Percentiles rank a stretch among this genome's conserved stretches.
Conservation (phyloP, 2,797 vertebrate species). For the Agapornis canus region DNA sequence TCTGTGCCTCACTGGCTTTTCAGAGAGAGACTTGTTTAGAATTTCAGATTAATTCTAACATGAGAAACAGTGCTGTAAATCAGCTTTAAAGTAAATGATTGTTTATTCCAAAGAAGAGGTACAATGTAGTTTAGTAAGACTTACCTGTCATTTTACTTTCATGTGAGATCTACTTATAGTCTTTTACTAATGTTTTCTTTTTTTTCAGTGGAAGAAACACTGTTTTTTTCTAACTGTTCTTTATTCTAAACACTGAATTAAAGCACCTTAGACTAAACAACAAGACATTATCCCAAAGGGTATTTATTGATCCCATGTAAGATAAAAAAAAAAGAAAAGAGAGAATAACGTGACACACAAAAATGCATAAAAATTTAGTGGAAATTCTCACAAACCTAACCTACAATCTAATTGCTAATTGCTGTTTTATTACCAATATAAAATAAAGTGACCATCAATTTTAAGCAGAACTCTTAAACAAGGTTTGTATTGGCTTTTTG, state of each 20-base stretch:
- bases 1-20: neutral
- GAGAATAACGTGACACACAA: neutral
- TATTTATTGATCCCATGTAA: neutral
- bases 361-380: neutral
- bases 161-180: neutral
- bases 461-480: neutral
- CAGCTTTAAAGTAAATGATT: neutral
- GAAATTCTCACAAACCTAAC: neutral
- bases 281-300: neutral
- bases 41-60: neutral
- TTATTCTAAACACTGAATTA: neutral
- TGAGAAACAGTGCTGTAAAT: neutral
- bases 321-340: neutral
- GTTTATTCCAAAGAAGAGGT: neutral
- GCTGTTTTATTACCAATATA: neutral
- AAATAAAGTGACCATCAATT: neutral
- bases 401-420: neutral
- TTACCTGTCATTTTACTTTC: neutral
- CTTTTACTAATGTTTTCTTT: neutral
- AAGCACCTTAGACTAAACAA: neutral
- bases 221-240: neutral
- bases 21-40: neutral
- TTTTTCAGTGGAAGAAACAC: neutral
- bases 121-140: neutral
- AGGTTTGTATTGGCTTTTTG: neutral